Percentiles rank a stretch among this genome's conserved stretches.
Evolutionary conservation across 2,888 invertebrate genomes (phyloP).

Genomic region (Phengaris arion): DNA sequence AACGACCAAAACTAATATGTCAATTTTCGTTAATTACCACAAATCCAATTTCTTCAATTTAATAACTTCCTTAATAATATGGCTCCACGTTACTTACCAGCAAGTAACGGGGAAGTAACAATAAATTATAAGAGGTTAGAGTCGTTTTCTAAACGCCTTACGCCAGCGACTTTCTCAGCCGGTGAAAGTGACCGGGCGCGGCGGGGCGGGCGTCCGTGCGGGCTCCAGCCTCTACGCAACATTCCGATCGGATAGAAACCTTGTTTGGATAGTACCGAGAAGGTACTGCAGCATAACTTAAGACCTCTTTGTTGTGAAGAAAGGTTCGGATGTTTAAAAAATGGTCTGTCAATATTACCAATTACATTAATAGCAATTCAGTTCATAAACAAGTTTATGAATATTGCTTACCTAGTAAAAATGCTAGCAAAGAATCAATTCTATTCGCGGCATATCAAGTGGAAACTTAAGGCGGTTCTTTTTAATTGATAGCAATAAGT

Average conservation of each 20-base stretch:
- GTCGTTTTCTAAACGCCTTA: constrained; percentile 61
- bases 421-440: background rate
- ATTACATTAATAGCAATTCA: background rate
- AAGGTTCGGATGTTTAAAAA: constrained; percentile 7
- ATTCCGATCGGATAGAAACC: constrained; percentile 64
- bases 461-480: background rate
- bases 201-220: background rate
- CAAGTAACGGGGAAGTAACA: background rate
- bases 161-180: constrained; percentile 67
- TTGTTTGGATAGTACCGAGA: constrained; percentile 47
- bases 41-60: background rate
- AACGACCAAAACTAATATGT: background rate
- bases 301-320: constrained; percentile 38
- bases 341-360: background rate
- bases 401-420: background rate
- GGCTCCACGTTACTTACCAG: background rate
- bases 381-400: background rate
- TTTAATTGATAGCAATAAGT: background rate
- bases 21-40: background rate
- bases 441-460: too few relatives aligned
- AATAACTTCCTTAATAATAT: background rate
- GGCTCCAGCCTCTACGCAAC: constrained; percentile 46
- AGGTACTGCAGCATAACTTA: constrained; percentile 46
- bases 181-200: constrained; percentile 67
- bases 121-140: constrained; percentile 47